These are phyloP conservation scores for Neomorphus geoffroyi DNA, from an alignment of 2,797 vertebrate genomes.

Conservation along the genomic window DNA sequence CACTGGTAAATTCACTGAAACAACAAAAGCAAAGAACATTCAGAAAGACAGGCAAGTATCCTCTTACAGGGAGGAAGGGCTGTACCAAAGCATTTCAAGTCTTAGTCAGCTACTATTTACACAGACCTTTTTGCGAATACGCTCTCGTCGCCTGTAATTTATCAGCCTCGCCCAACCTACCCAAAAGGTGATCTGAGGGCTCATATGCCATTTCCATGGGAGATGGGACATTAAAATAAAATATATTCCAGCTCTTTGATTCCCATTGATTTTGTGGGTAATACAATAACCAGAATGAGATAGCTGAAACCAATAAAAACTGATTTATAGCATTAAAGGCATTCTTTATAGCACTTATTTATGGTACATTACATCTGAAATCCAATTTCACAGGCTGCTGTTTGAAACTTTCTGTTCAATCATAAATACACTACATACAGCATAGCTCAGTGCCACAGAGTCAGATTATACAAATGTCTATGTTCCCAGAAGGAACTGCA, in stretches of 20 bases:
- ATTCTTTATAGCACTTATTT: slow-evolving; percentile 86
- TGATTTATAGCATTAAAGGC: slow-evolving; percentile 84
- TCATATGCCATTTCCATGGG: slow-evolving; percentile 74
- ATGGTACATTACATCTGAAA: slow-evolving; percentile 85
- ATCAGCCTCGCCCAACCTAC: slow-evolving; percentile 69
- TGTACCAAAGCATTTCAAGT: slow-evolving; percentile 21
- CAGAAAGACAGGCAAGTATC: background rate
- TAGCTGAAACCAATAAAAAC: slow-evolving; percentile 84
- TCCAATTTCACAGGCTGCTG: slow-evolving; percentile 85
- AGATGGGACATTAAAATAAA: slow-evolving; percentile 83
- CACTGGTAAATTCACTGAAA: background rate
- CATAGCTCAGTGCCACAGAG: slow-evolving; percentile 74
- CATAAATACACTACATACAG: slow-evolving; percentile 80
- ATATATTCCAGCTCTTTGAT: slow-evolving; percentile 83
- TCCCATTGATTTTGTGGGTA: slow-evolving; percentile 82
- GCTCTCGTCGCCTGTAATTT: slow-evolving; percentile 40
- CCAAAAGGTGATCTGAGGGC: slow-evolving; percentile 73
- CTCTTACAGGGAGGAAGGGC: slow-evolving; percentile 3
- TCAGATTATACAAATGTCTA: slow-evolving; percentile 78
- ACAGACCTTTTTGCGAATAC: slow-evolving; percentile 49
- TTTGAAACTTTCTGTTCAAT: slow-evolving; percentile 85
- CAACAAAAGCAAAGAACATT: background rate
- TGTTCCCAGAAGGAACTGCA: slow-evolving; percentile 73
- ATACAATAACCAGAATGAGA: slow-evolving; percentile 85
- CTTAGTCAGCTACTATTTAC: slow-evolving; percentile 55